These are phyloP conservation scores for Thalassoma bifasciatum DNA, from an alignment of 2,113 vertebrate species.

Conservation along the genomic window DNA sequence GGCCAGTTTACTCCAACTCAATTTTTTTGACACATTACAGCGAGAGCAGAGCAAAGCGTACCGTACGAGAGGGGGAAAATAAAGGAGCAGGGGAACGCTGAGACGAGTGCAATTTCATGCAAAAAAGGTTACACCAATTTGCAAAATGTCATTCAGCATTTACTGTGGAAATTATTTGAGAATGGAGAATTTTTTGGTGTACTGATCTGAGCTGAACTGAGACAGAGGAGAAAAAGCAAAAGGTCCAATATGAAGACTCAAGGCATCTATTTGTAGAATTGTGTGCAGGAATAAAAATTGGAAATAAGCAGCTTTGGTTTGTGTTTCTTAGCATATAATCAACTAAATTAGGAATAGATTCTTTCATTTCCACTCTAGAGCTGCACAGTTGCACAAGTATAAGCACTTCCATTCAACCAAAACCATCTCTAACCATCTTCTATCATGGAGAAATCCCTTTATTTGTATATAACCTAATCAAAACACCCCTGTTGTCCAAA, in stretches of 20 bases:
- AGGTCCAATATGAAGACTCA: background rate
- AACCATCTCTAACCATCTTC: no score
- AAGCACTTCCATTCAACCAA: no score
- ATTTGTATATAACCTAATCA: no score
- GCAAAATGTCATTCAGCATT: constrained; percentile 31
- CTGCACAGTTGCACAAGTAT: no score
- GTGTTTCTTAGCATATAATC: no score
- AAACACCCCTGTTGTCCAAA: no score
- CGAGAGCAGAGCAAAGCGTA: background rate
- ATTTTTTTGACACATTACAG: constrained; percentile 8
- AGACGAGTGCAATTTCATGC: constrained; percentile 29
- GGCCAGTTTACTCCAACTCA: background rate
- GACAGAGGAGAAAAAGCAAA: constrained; percentile 2
- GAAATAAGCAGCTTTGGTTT: no score
- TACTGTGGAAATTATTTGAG: background rate
- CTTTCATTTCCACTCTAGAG: no score
- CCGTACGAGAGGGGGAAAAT: background rate
- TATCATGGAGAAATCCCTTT: no score
- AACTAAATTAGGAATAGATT: no score
- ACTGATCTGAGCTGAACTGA: constrained; percentile 23
- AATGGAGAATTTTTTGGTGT: background rate
- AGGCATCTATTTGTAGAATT: background rate
- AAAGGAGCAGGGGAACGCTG: background rate
- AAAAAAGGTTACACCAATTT: constrained; percentile 31
- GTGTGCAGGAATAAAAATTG: no score